Base-by-base conservation (phyloP, 2,888 invertebrate genomes). In the Syrista parreyssii region DNA sequence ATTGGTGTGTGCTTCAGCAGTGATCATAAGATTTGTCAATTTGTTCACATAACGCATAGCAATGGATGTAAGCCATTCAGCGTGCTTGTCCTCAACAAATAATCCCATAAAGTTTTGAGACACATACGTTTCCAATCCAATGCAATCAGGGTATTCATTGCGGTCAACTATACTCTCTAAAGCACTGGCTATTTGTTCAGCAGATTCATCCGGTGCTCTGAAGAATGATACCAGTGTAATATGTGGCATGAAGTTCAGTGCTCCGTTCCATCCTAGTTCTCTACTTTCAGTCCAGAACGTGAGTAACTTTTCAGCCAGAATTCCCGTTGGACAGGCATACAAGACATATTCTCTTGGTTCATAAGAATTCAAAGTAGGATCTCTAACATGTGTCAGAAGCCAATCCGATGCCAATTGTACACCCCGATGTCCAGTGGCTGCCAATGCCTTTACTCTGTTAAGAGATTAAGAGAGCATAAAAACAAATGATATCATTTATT, bases 21-120 rank as follows among this genome's bases (percentile, higher is more conserved):
- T 94, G 85, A 96, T 94, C 31, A 95, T 95, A 88, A 95, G 93
- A 87, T 95, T 94, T 75, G 95, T 94, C 30, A 96, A 95, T 92
- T 96, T 96, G 91, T 96, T 96, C 40, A 96, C 96, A 92, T 96
- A 97, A 88, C 96, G 95, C 84, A 95, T 93, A 3, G 97, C 96
- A 83, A 97, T 93, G 83, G 95, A 94, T 89, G 96, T 96, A 78
- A 98, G 92, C 90, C 96, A 95, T 83, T 96, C 95, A 0, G 96
- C 96, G 92, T 96, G 96, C 82, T 95, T 94, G 84, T 97, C 96
- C 23, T 95, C 95, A 3, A 98, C 95, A 92, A 98, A 98, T 75
- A 97, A 94, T 0, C 98, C 98, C 95, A 98, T 97, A 90, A 97
- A 98, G 91, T 97, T 97, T 31, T 95, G 95, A 36, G 97, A 97